Conservation (phyloP, 1,140 invertebrate genomes). For the Reticulitermes speratus region DNA sequence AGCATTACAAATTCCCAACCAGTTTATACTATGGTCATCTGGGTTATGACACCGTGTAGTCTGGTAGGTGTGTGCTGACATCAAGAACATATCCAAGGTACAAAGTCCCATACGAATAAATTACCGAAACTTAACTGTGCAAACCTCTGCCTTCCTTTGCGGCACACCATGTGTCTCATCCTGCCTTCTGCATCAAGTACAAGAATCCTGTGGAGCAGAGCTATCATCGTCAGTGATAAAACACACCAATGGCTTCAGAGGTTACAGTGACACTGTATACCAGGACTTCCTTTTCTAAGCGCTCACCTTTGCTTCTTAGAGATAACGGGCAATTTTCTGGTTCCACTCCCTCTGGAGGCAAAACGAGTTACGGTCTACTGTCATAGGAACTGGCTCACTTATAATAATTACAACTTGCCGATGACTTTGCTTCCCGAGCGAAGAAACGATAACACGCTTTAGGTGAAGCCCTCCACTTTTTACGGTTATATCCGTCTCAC, state of each 20-base stretch:
- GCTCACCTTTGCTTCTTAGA: background rate
- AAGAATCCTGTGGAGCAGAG: background rate
- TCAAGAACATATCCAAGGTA: too few species aligned
- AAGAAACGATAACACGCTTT: background rate
- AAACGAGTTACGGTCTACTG: background rate
- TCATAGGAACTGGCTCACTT: background rate
- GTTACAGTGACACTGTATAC: slow-evolving; percentile 9
- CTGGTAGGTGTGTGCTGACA: too few species aligned
- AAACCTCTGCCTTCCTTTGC: background rate
- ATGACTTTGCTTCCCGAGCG: slow-evolving; percentile 9
- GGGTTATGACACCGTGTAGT: too few species aligned
- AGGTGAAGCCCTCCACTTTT: background rate
- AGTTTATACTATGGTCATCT: too few species aligned
- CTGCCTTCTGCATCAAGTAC: background rate
- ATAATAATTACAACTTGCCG: slow-evolving; percentile 19
- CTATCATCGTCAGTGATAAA: slow-evolving; percentile 12
- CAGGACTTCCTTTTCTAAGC: background rate
- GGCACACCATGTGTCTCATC: background rate
- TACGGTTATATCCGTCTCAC: background rate
- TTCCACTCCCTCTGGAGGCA: background rate
- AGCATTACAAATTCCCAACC: too few species aligned
- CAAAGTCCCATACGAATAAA: background rate
- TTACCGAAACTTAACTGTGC: background rate
- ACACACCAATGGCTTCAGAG: background rate
- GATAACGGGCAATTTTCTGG: slow-evolving; percentile 24